These are phyloP conservation scores for Elachura formosa DNA, from an alignment of 2,113 vertebrate genomes.

Conservation along the genomic window DNA sequence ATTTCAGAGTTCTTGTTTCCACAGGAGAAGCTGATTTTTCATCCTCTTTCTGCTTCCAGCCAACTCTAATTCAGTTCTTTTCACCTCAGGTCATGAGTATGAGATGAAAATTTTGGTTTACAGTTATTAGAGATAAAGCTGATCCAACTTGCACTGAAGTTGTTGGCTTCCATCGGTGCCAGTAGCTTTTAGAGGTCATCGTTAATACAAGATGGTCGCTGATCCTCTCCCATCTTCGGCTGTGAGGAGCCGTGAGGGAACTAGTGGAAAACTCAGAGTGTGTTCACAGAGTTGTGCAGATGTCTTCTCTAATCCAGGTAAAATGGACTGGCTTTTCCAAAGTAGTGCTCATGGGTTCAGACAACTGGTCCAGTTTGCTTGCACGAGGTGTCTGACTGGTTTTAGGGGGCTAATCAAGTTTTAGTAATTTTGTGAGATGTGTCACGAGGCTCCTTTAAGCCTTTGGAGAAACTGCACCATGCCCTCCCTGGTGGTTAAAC, in stretches of 20 bases:
- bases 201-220: neutral
- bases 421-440: neutral
- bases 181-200: neutral
- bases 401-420: neutral
- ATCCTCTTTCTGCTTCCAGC: neutral
- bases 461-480: neutral
- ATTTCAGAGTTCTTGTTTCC: neutral
- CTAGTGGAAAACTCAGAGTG: neutral
- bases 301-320: neutral
- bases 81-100: neutral
- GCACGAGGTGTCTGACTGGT: neutral
- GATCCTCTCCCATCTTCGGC: neutral
- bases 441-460: neutral
- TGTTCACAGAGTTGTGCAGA: neutral
- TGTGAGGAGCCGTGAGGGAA: neutral
- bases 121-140: neutral
- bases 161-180: neutral
- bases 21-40: conserved; percentile 11
- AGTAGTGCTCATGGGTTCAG: neutral
- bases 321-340: neutral
- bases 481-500: neutral
- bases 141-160: neutral
- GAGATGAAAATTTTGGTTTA: neutral
- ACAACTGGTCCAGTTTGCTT: neutral
- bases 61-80: neutral